Percentiles rank a stretch among this genome's conserved stretches.
These are phyloP conservation scores for Cephalophus harveyi DNA, from an alignment of 2,113 vertebrate species.

Conservation along the genomic window DNA sequence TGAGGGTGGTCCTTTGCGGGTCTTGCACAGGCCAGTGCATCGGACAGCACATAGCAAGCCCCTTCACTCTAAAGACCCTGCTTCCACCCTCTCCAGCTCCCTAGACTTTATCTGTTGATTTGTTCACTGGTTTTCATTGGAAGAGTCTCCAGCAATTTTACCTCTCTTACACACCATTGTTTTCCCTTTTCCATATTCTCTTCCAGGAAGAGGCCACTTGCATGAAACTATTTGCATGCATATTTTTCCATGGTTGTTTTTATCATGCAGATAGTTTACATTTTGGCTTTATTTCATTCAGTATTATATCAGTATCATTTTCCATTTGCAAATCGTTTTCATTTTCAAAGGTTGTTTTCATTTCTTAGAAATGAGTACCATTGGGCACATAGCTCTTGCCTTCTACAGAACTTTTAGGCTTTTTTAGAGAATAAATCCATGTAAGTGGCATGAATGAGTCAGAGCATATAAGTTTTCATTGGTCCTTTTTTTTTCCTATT, in stretches of 20 bases:
- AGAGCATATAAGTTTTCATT: background rate
- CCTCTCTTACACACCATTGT: background rate
- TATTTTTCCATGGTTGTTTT: background rate
- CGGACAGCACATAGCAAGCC: background rate
- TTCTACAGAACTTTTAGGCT: background rate
- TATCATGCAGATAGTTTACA: background rate
- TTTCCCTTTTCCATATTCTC: background rate
- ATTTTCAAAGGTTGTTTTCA: background rate
- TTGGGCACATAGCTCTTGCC: background rate
- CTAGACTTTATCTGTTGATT: background rate
- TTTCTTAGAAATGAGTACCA: background rate
- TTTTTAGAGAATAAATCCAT: background rate
- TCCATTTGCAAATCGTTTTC: background rate
- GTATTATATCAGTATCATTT: background rate
- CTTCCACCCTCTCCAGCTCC: background rate
- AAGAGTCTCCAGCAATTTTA: background rate
- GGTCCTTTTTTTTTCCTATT: background rate
- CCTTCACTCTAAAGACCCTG: background rate
- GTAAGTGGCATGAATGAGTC: background rate
- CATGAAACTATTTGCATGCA: background rate
- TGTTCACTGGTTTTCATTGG: background rate
- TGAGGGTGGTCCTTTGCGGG: background rate
- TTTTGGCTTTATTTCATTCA: background rate
- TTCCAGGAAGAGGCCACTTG: slow-evolving; percentile 10
- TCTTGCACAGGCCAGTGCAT: background rate